phyloP scores from a whole-genome alignment of 2,797 vertebrate genomes.

The Ctenopoma kingsleyae region DNA sequence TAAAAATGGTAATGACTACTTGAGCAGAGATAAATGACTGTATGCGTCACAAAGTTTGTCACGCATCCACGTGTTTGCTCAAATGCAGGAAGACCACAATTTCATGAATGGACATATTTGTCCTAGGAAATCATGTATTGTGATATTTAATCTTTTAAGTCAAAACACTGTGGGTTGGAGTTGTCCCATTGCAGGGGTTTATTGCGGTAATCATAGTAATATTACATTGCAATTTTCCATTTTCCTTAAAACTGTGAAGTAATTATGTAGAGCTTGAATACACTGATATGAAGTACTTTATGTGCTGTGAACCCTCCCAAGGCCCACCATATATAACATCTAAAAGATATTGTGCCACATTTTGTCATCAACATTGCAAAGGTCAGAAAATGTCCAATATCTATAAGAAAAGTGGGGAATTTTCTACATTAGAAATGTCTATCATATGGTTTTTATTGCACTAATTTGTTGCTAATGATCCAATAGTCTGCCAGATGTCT shows the following conservation, averaged over 20 bases:
- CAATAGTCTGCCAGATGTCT: constrained; percentile 40
- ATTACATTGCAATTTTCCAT: not conserved
- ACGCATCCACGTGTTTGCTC: constrained; percentile 41
- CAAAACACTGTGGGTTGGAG: constrained; percentile 34
- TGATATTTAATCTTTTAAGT: constrained; percentile 8
- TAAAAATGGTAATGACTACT: constrained; percentile 17
- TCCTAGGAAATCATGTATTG: not conserved
- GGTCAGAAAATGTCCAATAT: constrained; percentile 4
- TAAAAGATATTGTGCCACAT: constrained; percentile 11
- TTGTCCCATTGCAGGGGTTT: constrained; percentile 31
- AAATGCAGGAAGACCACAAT: constrained; percentile 49
- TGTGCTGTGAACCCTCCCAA: constrained; percentile 2
- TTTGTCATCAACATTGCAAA: constrained; percentile 21
- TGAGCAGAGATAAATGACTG: constrained; percentile 40
- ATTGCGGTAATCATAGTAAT: not conserved
- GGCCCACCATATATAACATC: constrained; percentile 1
- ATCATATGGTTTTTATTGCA: constrained; percentile 21
- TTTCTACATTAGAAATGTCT: constrained; percentile 17
- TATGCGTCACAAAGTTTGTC: constrained; percentile 22
- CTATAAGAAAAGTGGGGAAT: constrained; percentile 4
- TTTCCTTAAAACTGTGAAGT: not conserved
- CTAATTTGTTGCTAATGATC: constrained; percentile 26
- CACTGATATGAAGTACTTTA: not conserved
- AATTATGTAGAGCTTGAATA: not conserved
- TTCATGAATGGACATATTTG: constrained; percentile 34